Conservation (phyloP, 2,888 invertebrate genomes). For the Phrixothrix hirtus region DNA sequence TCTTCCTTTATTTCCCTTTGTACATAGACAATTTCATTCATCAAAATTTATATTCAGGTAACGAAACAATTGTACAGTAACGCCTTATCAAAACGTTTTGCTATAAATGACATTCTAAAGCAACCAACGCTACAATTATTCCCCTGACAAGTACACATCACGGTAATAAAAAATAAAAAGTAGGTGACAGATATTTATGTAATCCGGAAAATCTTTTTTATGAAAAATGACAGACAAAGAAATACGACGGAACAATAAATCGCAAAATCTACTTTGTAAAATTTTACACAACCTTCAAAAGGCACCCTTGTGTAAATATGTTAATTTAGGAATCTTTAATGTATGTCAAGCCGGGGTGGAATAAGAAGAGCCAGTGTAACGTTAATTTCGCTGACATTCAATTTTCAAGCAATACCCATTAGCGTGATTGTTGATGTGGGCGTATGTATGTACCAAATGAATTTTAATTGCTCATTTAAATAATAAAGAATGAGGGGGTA, state of each 20-base stretch:
- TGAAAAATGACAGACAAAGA: constrained; percentile 2
- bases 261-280: too few relatives aligned
- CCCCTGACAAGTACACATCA: constrained; percentile 4
- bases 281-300: too few relatives aligned
- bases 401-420: too few relatives aligned
- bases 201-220: background rate
- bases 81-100: background rate
- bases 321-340: too few relatives aligned
- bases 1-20: background rate
- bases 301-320: too few relatives aligned
- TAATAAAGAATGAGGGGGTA: constrained; percentile 27
- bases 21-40: background rate
- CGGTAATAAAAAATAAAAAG: background rate
- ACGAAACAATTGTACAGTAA: background rate
- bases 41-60: background rate
- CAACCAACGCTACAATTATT: constrained; percentile 4
- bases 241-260: too few relatives aligned
- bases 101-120: too few relatives aligned
- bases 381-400: background rate
- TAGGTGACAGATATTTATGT: constrained; percentile 4
- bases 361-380: background rate
- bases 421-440: background rate
- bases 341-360: too few relatives aligned
- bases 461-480: constrained; percentile 31
- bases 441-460: constrained; percentile 6